Evolutionary conservation across 2,113 vertebrate genomes (phyloP).

Genomic region (Chunga burmeisteri): DNA sequence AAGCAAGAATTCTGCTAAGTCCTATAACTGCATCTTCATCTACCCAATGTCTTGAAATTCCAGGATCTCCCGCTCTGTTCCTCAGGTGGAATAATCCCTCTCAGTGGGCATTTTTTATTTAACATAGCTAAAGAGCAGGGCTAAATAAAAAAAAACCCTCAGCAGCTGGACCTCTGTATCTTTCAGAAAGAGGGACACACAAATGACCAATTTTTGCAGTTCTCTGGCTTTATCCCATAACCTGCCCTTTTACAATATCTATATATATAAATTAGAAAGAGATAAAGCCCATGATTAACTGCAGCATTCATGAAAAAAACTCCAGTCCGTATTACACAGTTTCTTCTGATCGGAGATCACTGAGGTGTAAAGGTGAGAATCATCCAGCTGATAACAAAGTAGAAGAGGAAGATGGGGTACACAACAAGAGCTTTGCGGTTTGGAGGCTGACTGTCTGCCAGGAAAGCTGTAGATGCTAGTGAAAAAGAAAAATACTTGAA

Average conservation of each 20-base stretch:
- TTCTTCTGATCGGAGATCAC: neutral
- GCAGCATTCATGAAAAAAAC: neutral
- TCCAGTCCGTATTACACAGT: neutral
- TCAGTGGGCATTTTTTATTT: neutral
- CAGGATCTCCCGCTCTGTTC: neutral
- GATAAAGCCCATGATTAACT: conserved; percentile 39
- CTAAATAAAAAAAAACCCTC: neutral
- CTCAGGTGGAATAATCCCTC: neutral
- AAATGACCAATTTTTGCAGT: conserved; percentile 15
- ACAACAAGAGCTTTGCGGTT: conserved; percentile 92
- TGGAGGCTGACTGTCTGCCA: conserved; percentile 91
- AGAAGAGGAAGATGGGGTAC: conserved; percentile 97
- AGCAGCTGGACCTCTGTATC: neutral
- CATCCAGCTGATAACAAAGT: conserved; percentile 98
- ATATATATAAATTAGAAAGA: conserved; percentile 47
- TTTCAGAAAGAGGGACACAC: conserved; percentile 32
- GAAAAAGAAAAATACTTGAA: neutral
- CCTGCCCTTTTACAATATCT: conserved; percentile 23
- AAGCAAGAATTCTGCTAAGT: conserved; percentile 8
- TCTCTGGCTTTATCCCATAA: conserved; percentile 55
- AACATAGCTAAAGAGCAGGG: neutral
- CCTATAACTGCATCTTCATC: neutral
- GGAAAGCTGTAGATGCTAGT: conserved; percentile 92
- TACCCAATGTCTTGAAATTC: neutral
- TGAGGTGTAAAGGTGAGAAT: conserved; percentile 86